phyloP scores from a whole-genome alignment of 2,113 vertebrate genomes.

The Cyanistes caeruleus region DNA sequence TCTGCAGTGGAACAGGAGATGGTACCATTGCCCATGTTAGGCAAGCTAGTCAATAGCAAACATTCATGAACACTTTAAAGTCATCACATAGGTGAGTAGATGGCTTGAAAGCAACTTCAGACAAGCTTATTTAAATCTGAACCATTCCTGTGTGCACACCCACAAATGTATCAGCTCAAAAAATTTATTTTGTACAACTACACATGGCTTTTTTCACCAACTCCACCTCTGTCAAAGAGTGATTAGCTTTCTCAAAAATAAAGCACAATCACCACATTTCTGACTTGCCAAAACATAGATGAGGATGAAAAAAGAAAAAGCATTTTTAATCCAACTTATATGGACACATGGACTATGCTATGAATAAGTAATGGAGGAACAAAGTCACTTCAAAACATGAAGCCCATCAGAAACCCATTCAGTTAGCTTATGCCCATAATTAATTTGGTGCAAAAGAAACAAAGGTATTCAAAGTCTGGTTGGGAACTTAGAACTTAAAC shows the following conservation, averaged over 20 bases:
- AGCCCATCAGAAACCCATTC: background rate
- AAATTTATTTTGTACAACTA: background rate
- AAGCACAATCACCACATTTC: background rate
- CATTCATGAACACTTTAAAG: background rate
- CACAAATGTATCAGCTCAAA: accelerated
- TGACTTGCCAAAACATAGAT: background rate
- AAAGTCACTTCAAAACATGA: background rate
- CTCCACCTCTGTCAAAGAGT: background rate
- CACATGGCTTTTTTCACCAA: background rate
- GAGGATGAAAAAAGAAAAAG: background rate
- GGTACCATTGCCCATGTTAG: accelerated
- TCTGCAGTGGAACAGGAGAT: background rate
- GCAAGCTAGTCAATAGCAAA: background rate
- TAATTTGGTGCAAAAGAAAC: background rate
- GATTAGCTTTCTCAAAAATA: background rate
- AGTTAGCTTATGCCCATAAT: background rate
- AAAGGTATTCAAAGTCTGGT: background rate
- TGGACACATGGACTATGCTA: background rate
- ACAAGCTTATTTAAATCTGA: background rate
- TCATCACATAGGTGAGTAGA: background rate
- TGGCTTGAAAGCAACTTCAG: background rate
- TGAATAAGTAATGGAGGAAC: background rate
- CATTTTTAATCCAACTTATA: background rate
- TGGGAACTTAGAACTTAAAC: background rate
- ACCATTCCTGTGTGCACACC: background rate